Percentiles rank a stretch among this genome's conserved stretches.
Evolutionary conservation across 2,888 invertebrate species (phyloP).

Genomic region (Scaeva pyrastri): DNA sequence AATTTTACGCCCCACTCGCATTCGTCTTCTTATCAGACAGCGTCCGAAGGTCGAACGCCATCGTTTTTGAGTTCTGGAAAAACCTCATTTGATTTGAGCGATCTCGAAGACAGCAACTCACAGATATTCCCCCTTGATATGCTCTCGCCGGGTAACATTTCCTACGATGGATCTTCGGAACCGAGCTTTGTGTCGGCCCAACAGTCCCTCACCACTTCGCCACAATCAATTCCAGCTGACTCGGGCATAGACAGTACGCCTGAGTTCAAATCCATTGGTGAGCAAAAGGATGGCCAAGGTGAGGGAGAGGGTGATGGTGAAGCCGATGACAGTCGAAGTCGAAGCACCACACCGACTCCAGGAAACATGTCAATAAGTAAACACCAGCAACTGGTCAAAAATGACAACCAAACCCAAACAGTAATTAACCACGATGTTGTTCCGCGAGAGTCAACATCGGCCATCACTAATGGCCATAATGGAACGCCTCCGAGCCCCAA

Average conservation of each 20-base stretch:
- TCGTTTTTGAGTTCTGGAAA: conserved; percentile 86
- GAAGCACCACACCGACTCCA: conserved; percentile 82
- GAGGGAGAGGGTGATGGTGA: conserved; percentile 77
- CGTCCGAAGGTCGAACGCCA: conserved; percentile 87
- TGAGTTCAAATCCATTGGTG: conserved; percentile 58
- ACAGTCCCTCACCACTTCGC: conserved; percentile 75
- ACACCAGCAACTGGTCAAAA: neutral
- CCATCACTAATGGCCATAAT: conserved; percentile 7
- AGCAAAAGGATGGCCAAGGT: conserved; percentile 74
- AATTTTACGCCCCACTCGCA: conserved; percentile 87
- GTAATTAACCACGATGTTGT: conserved; percentile 32
- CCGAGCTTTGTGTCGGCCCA: conserved; percentile 82
- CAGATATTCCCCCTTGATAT: conserved; percentile 78
- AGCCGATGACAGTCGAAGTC: conserved; percentile 81
- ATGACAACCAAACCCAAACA: conserved; percentile 21
- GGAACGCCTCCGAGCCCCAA: conserved; percentile 27
- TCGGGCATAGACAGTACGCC: conserved; percentile 70
- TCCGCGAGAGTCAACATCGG: conserved; percentile 34
- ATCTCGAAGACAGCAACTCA: conserved; percentile 81
- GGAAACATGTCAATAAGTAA: conserved; percentile 67
- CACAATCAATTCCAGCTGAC: conserved; percentile 68
- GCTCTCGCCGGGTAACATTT: conserved; percentile 82
- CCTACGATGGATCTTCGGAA: conserved; percentile 82
- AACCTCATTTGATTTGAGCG: conserved; percentile 82
- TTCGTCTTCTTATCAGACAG: conserved; percentile 89